Base-by-base conservation (phyloP, 1,140 invertebrate genomes). In the Drosophila nannoptera region DNA sequence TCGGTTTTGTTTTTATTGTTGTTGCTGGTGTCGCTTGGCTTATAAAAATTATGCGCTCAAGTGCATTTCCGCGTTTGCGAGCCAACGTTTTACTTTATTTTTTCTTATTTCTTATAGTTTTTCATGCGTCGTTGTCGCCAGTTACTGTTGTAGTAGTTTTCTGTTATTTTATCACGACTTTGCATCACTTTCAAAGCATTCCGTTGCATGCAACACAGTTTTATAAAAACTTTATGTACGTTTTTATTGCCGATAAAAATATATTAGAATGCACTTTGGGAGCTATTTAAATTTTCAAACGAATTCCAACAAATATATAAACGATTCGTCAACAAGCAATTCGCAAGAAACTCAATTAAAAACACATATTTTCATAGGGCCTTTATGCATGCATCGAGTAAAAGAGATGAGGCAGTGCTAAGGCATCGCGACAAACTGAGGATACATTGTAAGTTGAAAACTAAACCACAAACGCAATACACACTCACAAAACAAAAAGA, bases 41-140 rank as follows among this genome's bases (percentile, higher is more conserved):
- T 82, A 78, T 72, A 83, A 65, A 81, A 84, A 83, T 84, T 83
- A 84, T 83, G 75, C 81, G 81, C 77, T 86, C 76, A 84, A 84
- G 77, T 84, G 82, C 81, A 87, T 84, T 84, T 84, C 82, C 81
- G 82, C 77, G 74, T 84, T 77, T 86, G 74, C 52, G 55, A 72
- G 54, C 53, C 59, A 73, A 72, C 52, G 65, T 69, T 68, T 77
- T 53, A 12, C 11, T 46, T 60, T 33, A 61, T 50, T 38, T 61
- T 43, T 56, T 56, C 40, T 70, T 42, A 61, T 52, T 72, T 56
- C 36, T 69, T 77, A 42, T n/a, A 46, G 64, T 64, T 56, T 46
- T 72, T 69, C 52, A 61, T 64, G 64, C 63, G 69, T 67, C 52
- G 56, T 69, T 69, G 69, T 77, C 59, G 63, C 66, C 61, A 66